These are phyloP conservation scores for Aproaerema taeniolella DNA, from an alignment of 2,888 invertebrate species.

Conservation along the genomic window DNA sequence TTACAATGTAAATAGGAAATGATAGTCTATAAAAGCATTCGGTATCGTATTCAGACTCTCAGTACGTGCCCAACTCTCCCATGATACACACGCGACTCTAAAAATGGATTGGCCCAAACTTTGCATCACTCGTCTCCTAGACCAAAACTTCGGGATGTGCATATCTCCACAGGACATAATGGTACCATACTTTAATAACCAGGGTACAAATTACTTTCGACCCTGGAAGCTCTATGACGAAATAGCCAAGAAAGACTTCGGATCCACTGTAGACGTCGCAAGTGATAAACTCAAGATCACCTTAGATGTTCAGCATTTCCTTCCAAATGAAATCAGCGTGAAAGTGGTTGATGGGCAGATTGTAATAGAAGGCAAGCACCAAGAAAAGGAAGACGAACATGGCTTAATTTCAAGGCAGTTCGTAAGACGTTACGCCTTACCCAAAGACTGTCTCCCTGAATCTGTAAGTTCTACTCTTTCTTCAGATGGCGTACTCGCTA, in stretches of 20 bases:
- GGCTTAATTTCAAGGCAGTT: constrained; percentile 66
- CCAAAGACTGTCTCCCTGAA: constrained; percentile 36
- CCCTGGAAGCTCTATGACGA: constrained; percentile 36
- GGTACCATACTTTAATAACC: constrained; percentile 29
- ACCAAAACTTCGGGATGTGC: constrained; percentile 33
- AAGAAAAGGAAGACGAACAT: constrained; percentile 63
- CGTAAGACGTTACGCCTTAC: constrained; percentile 59
- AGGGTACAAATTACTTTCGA: constrained; percentile 31
- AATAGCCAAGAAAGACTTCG: constrained; percentile 29
- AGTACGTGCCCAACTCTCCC: constrained; percentile 20
- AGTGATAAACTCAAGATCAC: constrained; percentile 71
- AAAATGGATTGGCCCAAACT: constrained; percentile 31
- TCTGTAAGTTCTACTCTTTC: constrained; percentile 40
- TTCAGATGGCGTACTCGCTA: constrained; percentile 39
- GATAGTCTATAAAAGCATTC: constrained; percentile 35
- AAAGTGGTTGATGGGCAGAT: constrained; percentile 79
- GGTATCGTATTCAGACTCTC: constrained; percentile 26
- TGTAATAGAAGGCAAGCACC: constrained; percentile 76
- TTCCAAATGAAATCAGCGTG: constrained; percentile 82
- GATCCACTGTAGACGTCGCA: constrained; percentile 35
- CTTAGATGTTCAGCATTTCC: constrained; percentile 82
- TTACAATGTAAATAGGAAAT: constrained; percentile 25
- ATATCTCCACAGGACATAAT: constrained; percentile 34
- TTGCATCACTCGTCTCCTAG: constrained; percentile 28
- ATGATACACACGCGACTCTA: background rate